Evolutionary conservation across 2,888 invertebrate genomes (phyloP).

Genomic region (Idaea aversata): DNA sequence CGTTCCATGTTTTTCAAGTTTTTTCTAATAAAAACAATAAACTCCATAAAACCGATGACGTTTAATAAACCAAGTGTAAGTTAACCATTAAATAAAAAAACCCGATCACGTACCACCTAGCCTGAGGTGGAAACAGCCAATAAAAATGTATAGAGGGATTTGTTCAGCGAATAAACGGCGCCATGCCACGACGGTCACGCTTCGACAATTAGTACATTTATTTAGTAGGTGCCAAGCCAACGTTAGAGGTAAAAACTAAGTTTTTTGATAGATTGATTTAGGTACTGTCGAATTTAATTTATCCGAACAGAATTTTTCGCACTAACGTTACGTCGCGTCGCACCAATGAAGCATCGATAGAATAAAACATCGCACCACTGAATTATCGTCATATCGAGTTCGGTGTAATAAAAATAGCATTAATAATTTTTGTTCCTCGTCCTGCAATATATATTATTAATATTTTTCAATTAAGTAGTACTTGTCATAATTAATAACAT

Average conservation of each 20-base stretch:
- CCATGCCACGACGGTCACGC: constrained; percentile 31
- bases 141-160: constrained; percentile 79
- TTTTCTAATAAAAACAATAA: constrained; percentile 3
- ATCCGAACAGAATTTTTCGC: too few relatives aligned
- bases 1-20: background rate
- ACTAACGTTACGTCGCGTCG: too few relatives aligned
- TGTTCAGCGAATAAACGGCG: constrained; percentile 58
- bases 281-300: too few relatives aligned
- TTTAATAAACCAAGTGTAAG: constrained; percentile 18
- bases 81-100: constrained; percentile 36
- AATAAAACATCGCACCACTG: too few relatives aligned
- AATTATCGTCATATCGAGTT: too few relatives aligned
- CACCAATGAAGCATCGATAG: too few relatives aligned
- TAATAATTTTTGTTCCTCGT: too few relatives aligned
- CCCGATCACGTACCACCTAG: constrained; percentile 57
- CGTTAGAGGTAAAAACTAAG: background rate
- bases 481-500: too few relatives aligned
- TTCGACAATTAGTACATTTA: constrained; percentile 64
- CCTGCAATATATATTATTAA: too few relatives aligned
- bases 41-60: background rate
- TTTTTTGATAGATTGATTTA: background rate
- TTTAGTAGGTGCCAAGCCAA: constrained; percentile 23
- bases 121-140: constrained; percentile 73
- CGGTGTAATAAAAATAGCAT: too few relatives aligned
- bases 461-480: too few relatives aligned